A percentile compares a stretch with the other conserved stretches of the same genome.
phyloP scores from a whole-genome alignment of 2,888 invertebrate genomes.

The Desoria tigrina region DNA sequence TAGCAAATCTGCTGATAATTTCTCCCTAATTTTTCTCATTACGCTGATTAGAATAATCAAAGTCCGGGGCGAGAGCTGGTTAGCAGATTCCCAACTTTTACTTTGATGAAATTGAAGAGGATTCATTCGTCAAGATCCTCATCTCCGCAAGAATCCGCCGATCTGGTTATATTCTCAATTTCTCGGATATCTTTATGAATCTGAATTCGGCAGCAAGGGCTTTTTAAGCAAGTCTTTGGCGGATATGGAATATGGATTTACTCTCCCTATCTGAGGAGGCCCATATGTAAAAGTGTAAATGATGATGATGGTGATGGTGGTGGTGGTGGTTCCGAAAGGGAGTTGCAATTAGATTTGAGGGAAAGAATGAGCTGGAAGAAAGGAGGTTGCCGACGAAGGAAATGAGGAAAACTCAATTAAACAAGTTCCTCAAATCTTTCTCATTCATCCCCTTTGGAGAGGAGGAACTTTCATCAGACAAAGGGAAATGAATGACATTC shows the following conservation, averaged over 20 bases:
- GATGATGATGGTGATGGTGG: neutral
- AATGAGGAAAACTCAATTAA: conserved; percentile 50
- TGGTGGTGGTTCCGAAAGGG: neutral
- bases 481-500: conserved; percentile 47
- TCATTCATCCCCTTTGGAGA: conserved; percentile 11
- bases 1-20: conserved; percentile 21
- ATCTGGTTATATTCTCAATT: too few relatives aligned
- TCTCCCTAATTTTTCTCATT: conserved; percentile 22
- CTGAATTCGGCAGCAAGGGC: too few relatives aligned
- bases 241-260: neutral
- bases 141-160: too few relatives aligned
- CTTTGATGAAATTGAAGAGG: neutral
- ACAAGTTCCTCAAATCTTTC: conserved; percentile 35
- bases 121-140: neutral
- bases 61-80: neutral
- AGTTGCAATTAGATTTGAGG: conserved; percentile 22
- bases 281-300: neutral
- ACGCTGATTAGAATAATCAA: conserved; percentile 8
- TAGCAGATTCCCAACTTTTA: neutral
- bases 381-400: conserved; percentile 23
- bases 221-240: too few relatives aligned
- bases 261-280: neutral
- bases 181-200: too few relatives aligned
- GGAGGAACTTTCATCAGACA: neutral
- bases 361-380: conserved; percentile 17